phyloP scores from a whole-genome alignment of 2,888 invertebrate genomes.

The Drosophila diplacantha region DNA sequence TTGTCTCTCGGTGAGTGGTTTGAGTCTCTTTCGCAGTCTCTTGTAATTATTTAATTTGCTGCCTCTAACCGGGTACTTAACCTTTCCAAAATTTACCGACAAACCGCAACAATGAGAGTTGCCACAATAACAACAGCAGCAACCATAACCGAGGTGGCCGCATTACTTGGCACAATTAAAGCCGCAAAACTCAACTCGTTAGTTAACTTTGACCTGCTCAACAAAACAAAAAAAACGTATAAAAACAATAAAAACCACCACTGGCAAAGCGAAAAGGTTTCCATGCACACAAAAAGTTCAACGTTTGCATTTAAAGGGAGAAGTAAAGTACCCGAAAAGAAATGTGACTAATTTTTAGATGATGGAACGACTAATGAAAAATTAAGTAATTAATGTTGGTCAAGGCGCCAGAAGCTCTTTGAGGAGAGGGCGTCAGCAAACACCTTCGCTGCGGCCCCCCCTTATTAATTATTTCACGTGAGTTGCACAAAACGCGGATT shows the following conservation, averaged over 20 bases:
- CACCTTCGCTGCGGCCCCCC: conserved; percentile 8
- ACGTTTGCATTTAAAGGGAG: conserved; percentile 33
- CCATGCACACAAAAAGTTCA: conserved; percentile 31
- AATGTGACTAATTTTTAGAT: conserved; percentile 45
- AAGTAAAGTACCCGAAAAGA: conserved; percentile 18
- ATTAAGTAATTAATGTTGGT: conserved; percentile 52
- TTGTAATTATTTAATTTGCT: conserved; percentile 62
- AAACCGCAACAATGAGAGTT: conserved; percentile 65
- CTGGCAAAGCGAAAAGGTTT: conserved; percentile 16
- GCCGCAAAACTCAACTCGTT: conserved; percentile 54
- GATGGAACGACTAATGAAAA: conserved; percentile 46
- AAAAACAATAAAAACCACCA: conserved; percentile 4
- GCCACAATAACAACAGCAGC: conserved; percentile 35
- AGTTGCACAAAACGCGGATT: conserved; percentile 50
- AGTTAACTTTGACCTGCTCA: conserved; percentile 38
- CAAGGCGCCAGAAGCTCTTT: conserved; percentile 23
- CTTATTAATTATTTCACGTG: conserved; percentile 63
- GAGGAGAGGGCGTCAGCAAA: conserved; percentile 4
- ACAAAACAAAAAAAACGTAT: conserved; percentile 16
- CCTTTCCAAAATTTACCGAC: conserved; percentile 53
- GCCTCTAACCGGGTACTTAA: conserved; percentile 58
- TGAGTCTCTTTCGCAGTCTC: conserved; percentile 18
- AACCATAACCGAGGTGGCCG: conserved; percentile 41
- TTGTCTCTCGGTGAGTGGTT: conserved; percentile 1
- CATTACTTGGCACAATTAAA: conserved; percentile 70